A percentile compares a stretch with the other conserved stretches of the same genome.
Evolutionary conservation across 2,888 invertebrate genomes (phyloP).

Genomic region (Hydriomena furcata): DNA sequence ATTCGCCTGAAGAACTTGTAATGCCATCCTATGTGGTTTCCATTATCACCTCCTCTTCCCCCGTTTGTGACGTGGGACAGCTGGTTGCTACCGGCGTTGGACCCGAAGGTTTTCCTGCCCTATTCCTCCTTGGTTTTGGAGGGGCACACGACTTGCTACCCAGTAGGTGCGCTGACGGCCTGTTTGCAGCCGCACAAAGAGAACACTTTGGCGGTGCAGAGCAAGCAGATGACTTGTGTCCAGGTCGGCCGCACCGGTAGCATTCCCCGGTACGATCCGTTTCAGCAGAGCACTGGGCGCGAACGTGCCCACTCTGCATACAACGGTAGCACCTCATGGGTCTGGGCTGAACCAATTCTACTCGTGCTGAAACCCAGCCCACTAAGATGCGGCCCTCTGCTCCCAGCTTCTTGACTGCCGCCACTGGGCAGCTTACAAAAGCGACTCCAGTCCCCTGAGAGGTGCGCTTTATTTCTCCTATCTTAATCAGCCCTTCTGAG

Average conservation of each 20-base stretch:
- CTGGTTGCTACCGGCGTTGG: too few species aligned
- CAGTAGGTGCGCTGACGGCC: neutral
- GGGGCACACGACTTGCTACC: neutral
- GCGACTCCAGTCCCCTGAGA: neutral
- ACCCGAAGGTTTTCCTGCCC: too few species aligned
- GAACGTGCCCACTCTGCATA: neutral
- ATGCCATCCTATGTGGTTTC: neutral
- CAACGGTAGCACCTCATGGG: constrained; percentile 6
- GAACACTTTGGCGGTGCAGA: neutral
- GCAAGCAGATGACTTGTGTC: neutral
- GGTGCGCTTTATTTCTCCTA: neutral
- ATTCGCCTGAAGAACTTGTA: constrained; percentile 2
- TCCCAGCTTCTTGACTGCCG: neutral
- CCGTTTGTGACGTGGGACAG: neutral
- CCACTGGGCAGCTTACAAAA: neutral
- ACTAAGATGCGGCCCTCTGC: neutral
- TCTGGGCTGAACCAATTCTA: neutral
- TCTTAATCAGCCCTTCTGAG: neutral
- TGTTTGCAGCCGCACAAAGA: neutral
- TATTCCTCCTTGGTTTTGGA: too few species aligned
- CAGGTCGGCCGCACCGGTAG: constrained; percentile 1
- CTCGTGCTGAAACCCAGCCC: neutral
- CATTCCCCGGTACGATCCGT: constrained; percentile 1
- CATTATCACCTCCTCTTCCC: neutral
- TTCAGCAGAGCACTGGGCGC: neutral